A percentile compares a stretch with the other conserved stretches of the same genome.
phyloP scores from a whole-genome alignment of 2,797 vertebrate species.

The Gymnocypris eckloni region DNA sequence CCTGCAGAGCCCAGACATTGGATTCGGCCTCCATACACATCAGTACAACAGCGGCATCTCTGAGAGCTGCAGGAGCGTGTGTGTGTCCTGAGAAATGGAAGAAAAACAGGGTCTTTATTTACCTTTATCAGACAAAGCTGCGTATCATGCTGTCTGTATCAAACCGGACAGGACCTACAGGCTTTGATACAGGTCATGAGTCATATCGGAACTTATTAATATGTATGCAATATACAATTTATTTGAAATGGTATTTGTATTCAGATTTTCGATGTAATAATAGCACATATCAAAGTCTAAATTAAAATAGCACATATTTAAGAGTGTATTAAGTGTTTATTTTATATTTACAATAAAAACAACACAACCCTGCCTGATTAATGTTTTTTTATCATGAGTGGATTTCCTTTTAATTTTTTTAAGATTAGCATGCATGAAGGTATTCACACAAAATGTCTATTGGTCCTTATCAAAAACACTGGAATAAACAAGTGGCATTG shows the following conservation, averaged over 20 bases:
- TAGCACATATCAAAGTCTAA: neutral
- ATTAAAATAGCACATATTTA: too few species aligned
- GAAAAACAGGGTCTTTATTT: neutral
- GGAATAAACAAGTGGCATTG: neutral
- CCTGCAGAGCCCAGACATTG: conserved; percentile 14
- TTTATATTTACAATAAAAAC: too few species aligned
- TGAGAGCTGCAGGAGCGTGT: neutral
- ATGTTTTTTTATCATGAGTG: too few species aligned
- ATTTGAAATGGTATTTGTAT: neutral
- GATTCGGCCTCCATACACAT: conserved; percentile 16
- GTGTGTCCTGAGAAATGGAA: conserved; percentile 13
- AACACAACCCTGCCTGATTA: too few species aligned
- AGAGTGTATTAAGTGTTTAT: too few species aligned
- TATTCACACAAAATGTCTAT: too few species aligned
- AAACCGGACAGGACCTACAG: neutral
- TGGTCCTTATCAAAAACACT: neutral
- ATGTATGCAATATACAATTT: neutral
- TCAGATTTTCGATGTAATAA: neutral
- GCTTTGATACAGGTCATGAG: neutral
- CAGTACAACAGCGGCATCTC: neutral
- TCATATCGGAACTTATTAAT: neutral
- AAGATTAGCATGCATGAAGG: too few species aligned
- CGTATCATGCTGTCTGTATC: neutral
- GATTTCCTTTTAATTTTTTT: too few species aligned
- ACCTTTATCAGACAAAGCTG: neutral